These are phyloP conservation scores for Crematogaster levior DNA, from an alignment of 2,888 invertebrate species.

Conservation along the genomic window DNA sequence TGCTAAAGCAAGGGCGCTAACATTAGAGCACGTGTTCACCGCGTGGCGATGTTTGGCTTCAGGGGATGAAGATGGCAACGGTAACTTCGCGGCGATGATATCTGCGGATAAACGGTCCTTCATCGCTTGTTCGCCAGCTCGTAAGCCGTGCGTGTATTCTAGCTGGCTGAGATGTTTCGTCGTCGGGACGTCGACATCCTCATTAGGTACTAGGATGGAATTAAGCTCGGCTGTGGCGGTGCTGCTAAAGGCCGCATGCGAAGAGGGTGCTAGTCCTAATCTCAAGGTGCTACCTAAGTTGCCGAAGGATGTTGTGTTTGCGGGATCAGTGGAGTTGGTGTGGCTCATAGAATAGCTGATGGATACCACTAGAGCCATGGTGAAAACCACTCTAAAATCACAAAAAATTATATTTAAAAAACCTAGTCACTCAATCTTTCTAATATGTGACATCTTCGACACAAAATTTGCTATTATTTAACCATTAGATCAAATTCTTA, in stretches of 20 bases:
- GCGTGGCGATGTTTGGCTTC: conserved; percentile 91
- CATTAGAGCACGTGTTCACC: conserved; percentile 88
- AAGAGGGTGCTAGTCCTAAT: conserved; percentile 50
- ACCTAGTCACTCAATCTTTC: background rate
- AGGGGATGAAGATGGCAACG: conserved; percentile 87
- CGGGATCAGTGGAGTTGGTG: conserved; percentile 24
- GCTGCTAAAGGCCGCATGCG: conserved; percentile 57
- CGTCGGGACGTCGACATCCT: background rate
- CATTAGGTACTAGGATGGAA: conserved; percentile 11
- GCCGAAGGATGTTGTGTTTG: conserved; percentile 2
- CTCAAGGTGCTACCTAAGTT: conserved; percentile 28
- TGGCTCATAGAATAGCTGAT: conserved; percentile 86
- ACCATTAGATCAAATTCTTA: background rate
- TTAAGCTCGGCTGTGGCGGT: background rate
- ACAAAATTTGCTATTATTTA: background rate
- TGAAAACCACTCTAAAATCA: conserved; percentile 86
- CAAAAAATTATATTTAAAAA: background rate
- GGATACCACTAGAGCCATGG: conserved; percentile 86
- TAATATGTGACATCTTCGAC: background rate
- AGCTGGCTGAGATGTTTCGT: conserved; percentile 80
- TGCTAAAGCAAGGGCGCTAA: conserved; percentile 88
- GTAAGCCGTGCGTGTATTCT: conserved; percentile 86
- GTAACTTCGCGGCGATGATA: conserved; percentile 85
- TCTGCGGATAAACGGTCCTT: conserved; percentile 87
- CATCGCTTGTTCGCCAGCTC: conserved; percentile 88